Evolutionary conservation across 2,797 vertebrate species (phyloP), one percentile per base, ranked within the genome.

Genomic region (Heterohyrax brucei): DNA sequence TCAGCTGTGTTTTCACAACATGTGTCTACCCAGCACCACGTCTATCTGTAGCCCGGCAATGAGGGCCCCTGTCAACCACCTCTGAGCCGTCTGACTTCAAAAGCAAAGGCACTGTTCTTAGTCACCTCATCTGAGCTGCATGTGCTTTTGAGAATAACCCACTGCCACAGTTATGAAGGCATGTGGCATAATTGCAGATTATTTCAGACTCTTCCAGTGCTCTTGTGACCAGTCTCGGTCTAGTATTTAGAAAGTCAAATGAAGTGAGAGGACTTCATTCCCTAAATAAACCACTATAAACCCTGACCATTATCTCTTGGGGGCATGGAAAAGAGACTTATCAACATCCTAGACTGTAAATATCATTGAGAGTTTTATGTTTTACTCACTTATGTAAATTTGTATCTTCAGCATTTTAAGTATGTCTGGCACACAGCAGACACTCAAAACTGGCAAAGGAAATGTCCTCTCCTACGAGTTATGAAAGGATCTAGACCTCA

Each of bases 1-100:
- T 97, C 96, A 97, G 91, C 87, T 39, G 78, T 97, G 95, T 98
- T 97, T 97, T 84, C 93, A 96, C 92, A 97, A 97, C 93, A 96
- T 79, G 78, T 75, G 96, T 93, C 92, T 68, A 70, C 81, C 87
- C 92, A 91, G 92, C 81, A 93, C 59, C 93, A 24, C 85, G 89
- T 95, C 96, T 96, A 97, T 95, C 96, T 97, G 95, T 59, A 94
- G 93, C 87, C 92, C 93, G 83, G 95, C 95, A 95, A 96, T 94
- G 92, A 93, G 93, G 91, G 91, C 82, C 92, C 93, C 86, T 76
- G 89, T 86, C 89, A 96, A 85, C 91, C 73, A 33, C 84, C 73
- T 91, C 86, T 89, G 89, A 96, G 95, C 72, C 82, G 80, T 72
- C 91, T 93, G 83, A 76, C 89, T 96, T 93, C 61, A 91, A 94